Evolutionary conservation across 1,140 invertebrate genomes (phyloP), one percentile per base, ranked within the genome.

Genomic region (Bombus cullumanus): DNA sequence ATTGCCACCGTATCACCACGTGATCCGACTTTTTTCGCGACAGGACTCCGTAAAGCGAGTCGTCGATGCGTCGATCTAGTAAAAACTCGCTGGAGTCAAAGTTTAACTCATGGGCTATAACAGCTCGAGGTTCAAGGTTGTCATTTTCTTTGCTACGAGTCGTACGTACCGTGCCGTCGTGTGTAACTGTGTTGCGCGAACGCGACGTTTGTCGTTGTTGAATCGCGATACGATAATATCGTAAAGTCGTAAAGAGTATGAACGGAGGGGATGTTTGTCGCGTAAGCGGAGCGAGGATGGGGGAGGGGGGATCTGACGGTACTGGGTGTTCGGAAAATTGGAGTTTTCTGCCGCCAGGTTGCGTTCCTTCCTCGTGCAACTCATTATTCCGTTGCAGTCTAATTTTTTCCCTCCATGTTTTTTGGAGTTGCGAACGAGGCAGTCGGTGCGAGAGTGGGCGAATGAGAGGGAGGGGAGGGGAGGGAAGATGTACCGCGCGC

Each of bases 361-460:
- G 43, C 39, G 62, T 64, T 83, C 87, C 80, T 88, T 47, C 68
- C 71, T 39, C 83, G 81, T 73, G 83, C 47, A 90, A 86, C 88
- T 90, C 89, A 87, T 90, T 90, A 90, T 89, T 74, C 75, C 83
- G 83, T 76, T 71, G 79, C 69, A 88, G 84, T 86, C 85, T 85
- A 81, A 85, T 90, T 86, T 83, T 81, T 66, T 66, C 25, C 39
- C 31, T 37, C 62, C 47, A 1, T 31, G 47, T 34, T 66, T 76
- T 69, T 76, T 79, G 78, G 72, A 68, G 81, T 39, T 66, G 62
- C 77, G 77, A 15, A 22, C n/a, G 62, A 22, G 22, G 41, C 13
- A 18, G 77, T 13, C 39, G 37, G 18, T 9, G 37, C 18, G 39
- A n/a, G 28, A 15, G 76, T 62, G 75, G 75, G 69, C 47, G 47